Conservation (phyloP, 1,140 invertebrate genomes). For the Anadara kagoshimensis region DNA sequence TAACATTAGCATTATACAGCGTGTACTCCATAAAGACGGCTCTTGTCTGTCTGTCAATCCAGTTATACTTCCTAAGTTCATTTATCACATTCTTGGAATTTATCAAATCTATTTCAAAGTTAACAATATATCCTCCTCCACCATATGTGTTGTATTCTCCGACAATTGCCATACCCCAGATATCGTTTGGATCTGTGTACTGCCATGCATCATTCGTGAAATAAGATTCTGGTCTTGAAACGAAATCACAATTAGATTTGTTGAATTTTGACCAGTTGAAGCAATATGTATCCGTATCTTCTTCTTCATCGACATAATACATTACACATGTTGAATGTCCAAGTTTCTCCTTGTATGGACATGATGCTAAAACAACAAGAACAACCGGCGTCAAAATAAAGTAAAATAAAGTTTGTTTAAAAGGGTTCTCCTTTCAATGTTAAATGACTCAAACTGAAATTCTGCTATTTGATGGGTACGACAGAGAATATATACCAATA, state of each 20-base stretch:
- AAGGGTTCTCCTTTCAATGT: background rate
- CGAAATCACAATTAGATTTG: too few species aligned
- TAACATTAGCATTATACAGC: slow-evolving; percentile 74
- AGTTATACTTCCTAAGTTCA: slow-evolving; percentile 64
- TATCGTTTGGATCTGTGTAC: slow-evolving; percentile 35
- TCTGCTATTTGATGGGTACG: background rate
- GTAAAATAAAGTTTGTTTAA: background rate
- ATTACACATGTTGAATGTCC: slow-evolving; percentile 14
- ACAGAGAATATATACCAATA: background rate
- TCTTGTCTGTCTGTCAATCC: slow-evolving; percentile 75
- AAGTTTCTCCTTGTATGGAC: slow-evolving; percentile 18
- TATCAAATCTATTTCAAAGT: slow-evolving; percentile 30
- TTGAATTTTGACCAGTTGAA: too few species aligned
- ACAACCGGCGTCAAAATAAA: background rate
- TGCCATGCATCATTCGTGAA: slow-evolving; percentile 41
- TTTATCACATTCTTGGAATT: slow-evolving; percentile 50
- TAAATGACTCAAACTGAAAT: background rate
- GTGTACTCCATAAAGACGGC: slow-evolving; percentile 76
- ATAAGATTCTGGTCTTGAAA: slow-evolving; percentile 29
- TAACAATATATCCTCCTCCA: slow-evolving; percentile 54
- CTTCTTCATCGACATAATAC: slow-evolving; percentile 22
- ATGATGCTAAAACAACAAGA: slow-evolving; percentile 13
- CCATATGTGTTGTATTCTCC: slow-evolving; percentile 48
- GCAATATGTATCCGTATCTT: too few species aligned
- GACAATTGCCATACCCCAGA: slow-evolving; percentile 48